A percentile compares a stretch with the other conserved stretches of the same genome.
Conservation (phyloP, 2,797 vertebrate genomes). For the Pteronotus mesoamericanus region DNA sequence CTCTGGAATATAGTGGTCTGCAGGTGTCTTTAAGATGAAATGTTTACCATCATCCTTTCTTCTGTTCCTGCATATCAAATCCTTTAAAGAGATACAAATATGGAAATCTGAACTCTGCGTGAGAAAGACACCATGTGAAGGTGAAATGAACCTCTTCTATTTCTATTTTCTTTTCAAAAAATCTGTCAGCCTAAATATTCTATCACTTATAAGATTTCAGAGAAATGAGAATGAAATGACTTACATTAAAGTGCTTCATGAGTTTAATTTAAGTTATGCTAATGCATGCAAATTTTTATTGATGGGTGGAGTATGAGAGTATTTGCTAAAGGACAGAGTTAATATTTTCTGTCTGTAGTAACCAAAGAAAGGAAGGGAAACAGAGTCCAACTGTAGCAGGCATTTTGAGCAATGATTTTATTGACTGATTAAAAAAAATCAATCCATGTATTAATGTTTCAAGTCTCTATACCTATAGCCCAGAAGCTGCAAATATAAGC, state of each 20-base stretch:
- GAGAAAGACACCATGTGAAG: slow-evolving; percentile 87
- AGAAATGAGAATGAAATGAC: slow-evolving; percentile 38
- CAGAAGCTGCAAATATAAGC: slow-evolving; percentile 16
- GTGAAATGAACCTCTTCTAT: slow-evolving; percentile 85
- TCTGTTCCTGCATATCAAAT: slow-evolving; percentile 88
- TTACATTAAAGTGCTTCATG: slow-evolving; percentile 44
- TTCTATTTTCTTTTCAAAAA: slow-evolving; percentile 74
- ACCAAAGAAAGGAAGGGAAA: not conserved
- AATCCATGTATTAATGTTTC: slow-evolving; percentile 48
- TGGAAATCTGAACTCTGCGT: slow-evolving; percentile 88
- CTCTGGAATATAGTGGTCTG: slow-evolving; percentile 67
- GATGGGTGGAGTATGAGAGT: not conserved
- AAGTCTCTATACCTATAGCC: not conserved
- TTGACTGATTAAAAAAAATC: not conserved
- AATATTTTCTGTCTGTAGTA: not conserved
- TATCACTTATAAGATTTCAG: slow-evolving; percentile 41
- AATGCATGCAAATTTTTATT: not conserved
- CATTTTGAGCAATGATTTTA: slow-evolving; percentile 37
- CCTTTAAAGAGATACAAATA: slow-evolving; percentile 88
- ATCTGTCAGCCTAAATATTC: slow-evolving; percentile 62
- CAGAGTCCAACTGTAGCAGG: not conserved
- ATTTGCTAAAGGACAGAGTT: slow-evolving; percentile 20
- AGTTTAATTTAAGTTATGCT: slow-evolving; percentile 43
- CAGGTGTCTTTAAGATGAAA: slow-evolving; percentile 73
- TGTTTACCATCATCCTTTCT: slow-evolving; percentile 85